Evolutionary conservation across 2,888 invertebrate species (phyloP), one percentile per base, ranked within the genome.

Genomic region (Fragum whitleyi): DNA sequence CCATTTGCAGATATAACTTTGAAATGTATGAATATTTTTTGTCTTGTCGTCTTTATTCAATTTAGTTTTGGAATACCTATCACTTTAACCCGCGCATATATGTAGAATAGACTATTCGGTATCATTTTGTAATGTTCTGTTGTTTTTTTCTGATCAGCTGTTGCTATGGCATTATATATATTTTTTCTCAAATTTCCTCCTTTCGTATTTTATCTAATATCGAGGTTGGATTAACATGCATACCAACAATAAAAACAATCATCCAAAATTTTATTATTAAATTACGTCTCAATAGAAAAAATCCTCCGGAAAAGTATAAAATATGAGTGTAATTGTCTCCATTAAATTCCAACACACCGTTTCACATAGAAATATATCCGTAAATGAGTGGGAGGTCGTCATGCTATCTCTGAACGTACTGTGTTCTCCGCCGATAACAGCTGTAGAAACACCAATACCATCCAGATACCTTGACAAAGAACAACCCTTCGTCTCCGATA

Each of bases 281-380:
- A 36, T 36, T 36, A 36, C 32, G n/a, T n/a, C n/a, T n/a, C n/a
- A 6, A 9, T 36, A 36, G 32, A 36, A 3, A 9, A 36, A 6
- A 36, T 36, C 32, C 9, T 3, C 32, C 32, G 32, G 32, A 36
- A 36, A 36, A 36, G 3, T 36, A 36, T 36, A 6, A 9, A 5
- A 47, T 47, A 47, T 47, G 5, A 47, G 14, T 5, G 47, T n/a
- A n/a, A 47, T n/a, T 19, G 2, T 14, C 47, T 9, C 14, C 16
- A 47, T 47, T 47, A 47, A 47, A 47, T 47, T 47, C 47, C 47
- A 47, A 47, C 47, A 47, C 47, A 47, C 47, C 47, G 47, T 47
- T 47, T 19, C 47, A 47, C 47, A 5, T 14, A 47, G 47, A 47
- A 47, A 47, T 47, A 47, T 47, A 47, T 47, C 47, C 47, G n/a